Percentiles rank a stretch among this genome's conserved stretches.
These are phyloP conservation scores for Channallabes apus DNA, from an alignment of 2,797 vertebrate species.

Conservation along the genomic window DNA sequence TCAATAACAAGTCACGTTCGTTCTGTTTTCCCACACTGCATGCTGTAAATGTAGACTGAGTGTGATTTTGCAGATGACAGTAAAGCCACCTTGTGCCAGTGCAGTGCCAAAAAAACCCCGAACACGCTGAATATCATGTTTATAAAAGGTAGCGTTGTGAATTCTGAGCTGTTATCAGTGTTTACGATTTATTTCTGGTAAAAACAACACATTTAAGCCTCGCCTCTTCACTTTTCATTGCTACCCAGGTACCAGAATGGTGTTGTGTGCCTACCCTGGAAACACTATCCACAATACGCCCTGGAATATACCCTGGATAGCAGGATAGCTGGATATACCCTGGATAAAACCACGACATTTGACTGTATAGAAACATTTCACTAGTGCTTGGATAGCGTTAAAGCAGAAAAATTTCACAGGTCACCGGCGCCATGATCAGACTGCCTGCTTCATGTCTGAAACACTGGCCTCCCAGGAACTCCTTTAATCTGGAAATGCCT, in stretches of 20 bases:
- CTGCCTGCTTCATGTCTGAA: too few species aligned
- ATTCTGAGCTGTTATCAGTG: neutral
- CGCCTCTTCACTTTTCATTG: neutral
- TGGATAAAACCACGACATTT: too few species aligned
- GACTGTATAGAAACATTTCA: too few species aligned
- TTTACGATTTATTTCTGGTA: neutral
- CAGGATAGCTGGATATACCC: too few species aligned
- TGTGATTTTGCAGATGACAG: neutral
- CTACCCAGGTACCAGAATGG: neutral
- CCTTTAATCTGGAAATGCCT: too few species aligned
- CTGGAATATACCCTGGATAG: neutral
- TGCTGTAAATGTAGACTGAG: neutral
- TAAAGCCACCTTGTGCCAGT: neutral
- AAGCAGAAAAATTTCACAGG: too few species aligned
- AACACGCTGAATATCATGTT: neutral
- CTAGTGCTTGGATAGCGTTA: too few species aligned
- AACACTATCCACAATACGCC: neutral
- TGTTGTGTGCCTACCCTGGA: neutral
- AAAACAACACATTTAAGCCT: neutral
- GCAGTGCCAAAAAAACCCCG: neutral
- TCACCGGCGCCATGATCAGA: too few species aligned
- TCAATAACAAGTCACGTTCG: constrained; percentile 8
- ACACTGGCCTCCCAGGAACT: too few species aligned
- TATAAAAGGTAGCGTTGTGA: neutral
- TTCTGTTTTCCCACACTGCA: constrained; percentile 1